These are phyloP conservation scores for Trachops cirrhosus DNA, from an alignment of 2,797 vertebrate genomes.

Conservation along the genomic window DNA sequence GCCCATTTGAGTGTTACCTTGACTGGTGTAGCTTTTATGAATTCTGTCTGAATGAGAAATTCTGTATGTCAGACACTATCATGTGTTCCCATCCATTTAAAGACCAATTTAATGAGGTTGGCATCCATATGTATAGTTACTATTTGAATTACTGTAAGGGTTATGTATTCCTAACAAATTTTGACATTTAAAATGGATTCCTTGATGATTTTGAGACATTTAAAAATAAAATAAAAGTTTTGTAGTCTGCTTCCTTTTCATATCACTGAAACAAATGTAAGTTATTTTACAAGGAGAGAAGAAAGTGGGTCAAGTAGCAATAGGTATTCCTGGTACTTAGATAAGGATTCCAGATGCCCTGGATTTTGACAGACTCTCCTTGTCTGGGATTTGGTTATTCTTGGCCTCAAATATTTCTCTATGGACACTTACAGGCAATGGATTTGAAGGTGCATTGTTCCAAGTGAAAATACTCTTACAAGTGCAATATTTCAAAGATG, in stretches of 20 bases:
- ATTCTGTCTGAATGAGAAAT: conserved; percentile 53
- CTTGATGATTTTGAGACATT: conserved; percentile 51
- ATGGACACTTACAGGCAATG: not conserved
- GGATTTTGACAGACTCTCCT: conserved; percentile 42
- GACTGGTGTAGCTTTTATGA: conserved; percentile 29
- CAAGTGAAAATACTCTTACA: conserved; percentile 34
- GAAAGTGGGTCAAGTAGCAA: conserved; percentile 60
- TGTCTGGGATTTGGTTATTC: conserved; percentile 49
- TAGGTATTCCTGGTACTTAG: conserved; percentile 31
- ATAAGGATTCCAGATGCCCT: conserved; percentile 49
- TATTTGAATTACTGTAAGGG: conserved; percentile 27
- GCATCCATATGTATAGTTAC: not conserved
- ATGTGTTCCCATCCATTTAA: conserved; percentile 32
- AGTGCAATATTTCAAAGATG: conserved; percentile 31
- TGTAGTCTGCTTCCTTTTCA: conserved; percentile 40
- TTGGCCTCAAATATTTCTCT: conserved; percentile 50
- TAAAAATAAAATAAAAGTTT: conserved; percentile 54
- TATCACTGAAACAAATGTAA: conserved; percentile 55
- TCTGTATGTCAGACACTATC: conserved; percentile 21
- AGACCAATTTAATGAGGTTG: conserved; percentile 41
- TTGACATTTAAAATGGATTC: conserved; percentile 60
- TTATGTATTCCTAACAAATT: conserved; percentile 53
- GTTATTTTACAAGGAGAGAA: conserved; percentile 40
- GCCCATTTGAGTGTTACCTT: not conserved
- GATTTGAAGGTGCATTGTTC: conserved; percentile 16